Conservation (phyloP, 2,113 vertebrate species). For the Camelus dromedarius region DNA sequence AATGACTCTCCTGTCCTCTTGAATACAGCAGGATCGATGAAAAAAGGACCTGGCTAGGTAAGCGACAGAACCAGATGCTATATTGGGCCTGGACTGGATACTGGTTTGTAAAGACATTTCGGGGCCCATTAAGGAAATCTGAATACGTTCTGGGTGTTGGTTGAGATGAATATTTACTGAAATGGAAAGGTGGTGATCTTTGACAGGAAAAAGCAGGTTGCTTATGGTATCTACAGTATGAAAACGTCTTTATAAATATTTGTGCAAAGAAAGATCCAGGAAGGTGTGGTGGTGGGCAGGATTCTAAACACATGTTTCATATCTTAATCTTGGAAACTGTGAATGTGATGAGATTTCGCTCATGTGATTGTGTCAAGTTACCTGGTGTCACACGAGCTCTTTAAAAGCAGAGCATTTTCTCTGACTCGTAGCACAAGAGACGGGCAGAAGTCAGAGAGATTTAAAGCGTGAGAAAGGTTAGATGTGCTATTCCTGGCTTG, state of each 20-base stretch:
- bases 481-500: background rate
- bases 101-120: background rate
- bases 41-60: background rate
- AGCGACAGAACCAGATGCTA: background rate
- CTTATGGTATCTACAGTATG: background rate
- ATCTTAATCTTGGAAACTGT: background rate
- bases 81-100: background rate
- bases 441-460: background rate
- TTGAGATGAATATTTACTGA: background rate
- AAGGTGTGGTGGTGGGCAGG: background rate
- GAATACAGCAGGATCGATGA: background rate
- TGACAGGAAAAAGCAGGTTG: background rate
- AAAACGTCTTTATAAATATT: background rate
- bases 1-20: background rate
- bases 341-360: background rate
- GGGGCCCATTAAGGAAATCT: background rate
- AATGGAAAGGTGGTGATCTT: background rate
- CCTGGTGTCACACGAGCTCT: background rate
- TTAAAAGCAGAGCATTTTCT: background rate
- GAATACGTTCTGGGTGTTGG: background rate
- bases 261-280: conserved; percentile 24
- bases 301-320: background rate
- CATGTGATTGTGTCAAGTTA: background rate
- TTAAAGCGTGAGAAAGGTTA: background rate
- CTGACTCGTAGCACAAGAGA: background rate